Percentiles rank a stretch among this genome's conserved stretches.
Evolutionary conservation across 2,797 vertebrate species (phyloP).

Genomic region (Pangasius macronema): DNA sequence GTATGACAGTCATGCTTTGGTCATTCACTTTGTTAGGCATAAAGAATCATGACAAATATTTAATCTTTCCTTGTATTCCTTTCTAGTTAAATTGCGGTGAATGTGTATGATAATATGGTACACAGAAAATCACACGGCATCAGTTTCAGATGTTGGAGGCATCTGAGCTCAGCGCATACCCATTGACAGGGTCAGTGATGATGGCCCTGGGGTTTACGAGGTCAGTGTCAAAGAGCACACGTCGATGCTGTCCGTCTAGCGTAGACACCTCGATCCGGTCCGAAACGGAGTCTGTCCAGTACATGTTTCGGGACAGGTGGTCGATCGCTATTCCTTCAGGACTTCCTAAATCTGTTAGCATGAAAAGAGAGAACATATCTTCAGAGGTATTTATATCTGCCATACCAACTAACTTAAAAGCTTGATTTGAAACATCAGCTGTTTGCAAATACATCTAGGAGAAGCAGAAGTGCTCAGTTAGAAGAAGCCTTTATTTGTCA

Average conservation of each 20-base stretch:
- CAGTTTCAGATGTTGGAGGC: not conserved
- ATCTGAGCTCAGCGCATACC: slow-evolving; percentile 68
- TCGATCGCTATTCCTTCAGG: slow-evolving; percentile 91
- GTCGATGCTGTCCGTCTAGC: slow-evolving; percentile 84
- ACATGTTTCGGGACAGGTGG: slow-evolving; percentile 86
- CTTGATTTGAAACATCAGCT: not conserved
- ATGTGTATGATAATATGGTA: not conserved
- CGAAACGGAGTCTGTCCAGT: slow-evolving; percentile 91
- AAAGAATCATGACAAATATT: not conserved
- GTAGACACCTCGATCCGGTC: slow-evolving; percentile 88
- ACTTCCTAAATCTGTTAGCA: slow-evolving; percentile 81
- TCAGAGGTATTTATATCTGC: not conserved
- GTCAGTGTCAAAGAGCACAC: slow-evolving; percentile 83
- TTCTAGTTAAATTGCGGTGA: not conserved
- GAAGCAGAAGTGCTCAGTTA: not conserved
- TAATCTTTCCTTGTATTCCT: not conserved
- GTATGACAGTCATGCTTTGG: not conserved
- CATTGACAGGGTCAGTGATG: slow-evolving; percentile 77
- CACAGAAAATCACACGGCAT: not conserved
- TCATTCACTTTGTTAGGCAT: not conserved
- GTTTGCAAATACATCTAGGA: not conserved
- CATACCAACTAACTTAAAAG: not conserved
- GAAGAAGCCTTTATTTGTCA: not conserved
- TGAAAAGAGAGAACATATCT: not conserved
- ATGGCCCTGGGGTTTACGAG: slow-evolving; percentile 91